Evolutionary conservation across 2,113 vertebrate genomes (phyloP), one percentile per base, ranked within the genome.

Genomic region (Neotragus pygmaeus): DNA sequence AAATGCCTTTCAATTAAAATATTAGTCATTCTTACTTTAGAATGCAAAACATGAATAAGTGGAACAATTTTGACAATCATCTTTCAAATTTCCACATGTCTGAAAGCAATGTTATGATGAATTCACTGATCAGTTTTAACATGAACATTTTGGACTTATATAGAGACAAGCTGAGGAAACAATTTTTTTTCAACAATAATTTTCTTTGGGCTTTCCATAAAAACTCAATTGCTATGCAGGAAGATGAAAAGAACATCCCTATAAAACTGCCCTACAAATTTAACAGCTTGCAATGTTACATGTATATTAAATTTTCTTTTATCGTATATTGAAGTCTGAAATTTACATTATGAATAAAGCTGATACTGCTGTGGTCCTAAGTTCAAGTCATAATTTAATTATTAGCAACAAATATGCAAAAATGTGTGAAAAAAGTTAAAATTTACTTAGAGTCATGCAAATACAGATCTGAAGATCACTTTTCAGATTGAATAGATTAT

Each of bases 81-180:
- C n/a, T 92, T n/a, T 91, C n/a, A 84, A 51, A 73, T 81, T 73
- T 91, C 19, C n/a, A 62, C 53, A 55, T 96, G 36, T 84, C 43
- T 93, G 25, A 78, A 78, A 58, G 28, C n/a, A 75, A 25, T 11
- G 85, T 77, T 90, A 53, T 30, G 12, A 86, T 57, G 51, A 84
- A 14, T 96, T 45, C 75, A 95, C 84, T 84, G 23, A 82, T 95
- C 19, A 77, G 47, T 97, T 96, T 95, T 90, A 64, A 95, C 58
- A 25, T 77, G 9, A 14, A 47, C 10, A 60, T 81, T 75, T 60
- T 53, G 62, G 23, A 94, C 6, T 81, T 85, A 66, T 7, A 81
- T 51, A 86, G 43, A 90, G 19, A 49, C 2, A 66, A 49, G 15
- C 21, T 51, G 55, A 87, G n/a, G 75, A 91, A 57, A 45, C 3